Conservation (phyloP, 2,797 vertebrate species). For the Rhinichthys osculus region DNA sequence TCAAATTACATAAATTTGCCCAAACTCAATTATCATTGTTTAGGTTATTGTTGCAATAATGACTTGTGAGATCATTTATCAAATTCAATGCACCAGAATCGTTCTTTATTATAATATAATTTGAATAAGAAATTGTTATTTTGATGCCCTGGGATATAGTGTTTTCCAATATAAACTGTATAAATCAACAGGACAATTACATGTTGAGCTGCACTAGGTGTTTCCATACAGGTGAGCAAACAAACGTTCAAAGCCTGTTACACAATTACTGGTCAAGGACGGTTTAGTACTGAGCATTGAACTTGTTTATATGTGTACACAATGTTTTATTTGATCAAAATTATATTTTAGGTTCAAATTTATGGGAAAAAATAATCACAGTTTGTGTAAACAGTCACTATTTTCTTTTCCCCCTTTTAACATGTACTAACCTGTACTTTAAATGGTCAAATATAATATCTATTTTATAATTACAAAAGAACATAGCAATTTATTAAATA, state of each 20-base stretch:
- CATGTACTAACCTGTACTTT: too few relatives aligned
- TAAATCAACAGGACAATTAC: neutral
- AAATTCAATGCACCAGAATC: neutral
- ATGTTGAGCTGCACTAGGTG: neutral
- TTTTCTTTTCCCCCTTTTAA: neutral
- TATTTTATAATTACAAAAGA: neutral
- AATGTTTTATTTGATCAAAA: neutral
- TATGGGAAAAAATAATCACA: too few relatives aligned
- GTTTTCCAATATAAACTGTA: neutral
- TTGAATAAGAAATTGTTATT: neutral
- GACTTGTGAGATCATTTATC: neutral
- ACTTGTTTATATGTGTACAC: neutral
- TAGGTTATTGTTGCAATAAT: neutral
- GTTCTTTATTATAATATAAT: neutral
- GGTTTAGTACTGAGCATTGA: neutral
- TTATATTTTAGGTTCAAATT: neutral
- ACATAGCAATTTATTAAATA: neutral
- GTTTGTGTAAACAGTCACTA: neutral
- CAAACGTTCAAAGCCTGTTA: neutral
- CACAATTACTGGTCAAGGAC: neutral
- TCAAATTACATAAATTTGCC: neutral
- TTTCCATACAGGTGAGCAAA: conserved; percentile 10
- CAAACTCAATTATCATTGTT: neutral
- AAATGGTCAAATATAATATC: neutral
- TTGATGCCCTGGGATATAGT: neutral